A percentile compares a stretch with the other conserved stretches of the same genome.
These are phyloP conservation scores for Solenopsis fugax DNA, from an alignment of 1,140 invertebrate genomes.

Conservation along the genomic window DNA sequence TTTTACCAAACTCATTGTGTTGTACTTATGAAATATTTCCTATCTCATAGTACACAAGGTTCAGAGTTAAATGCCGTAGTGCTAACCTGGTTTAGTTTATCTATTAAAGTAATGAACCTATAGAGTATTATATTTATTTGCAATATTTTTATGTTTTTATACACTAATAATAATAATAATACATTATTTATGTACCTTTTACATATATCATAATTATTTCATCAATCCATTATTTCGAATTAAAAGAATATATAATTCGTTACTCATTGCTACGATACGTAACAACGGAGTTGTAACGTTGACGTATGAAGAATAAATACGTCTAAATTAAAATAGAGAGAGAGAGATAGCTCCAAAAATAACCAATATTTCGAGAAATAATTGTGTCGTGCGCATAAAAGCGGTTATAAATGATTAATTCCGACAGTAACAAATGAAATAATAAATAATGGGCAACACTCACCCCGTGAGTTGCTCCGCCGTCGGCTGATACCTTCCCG, in stretches of 20 bases:
- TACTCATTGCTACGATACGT: neutral
- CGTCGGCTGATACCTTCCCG: neutral
- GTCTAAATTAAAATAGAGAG: neutral
- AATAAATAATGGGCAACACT: neutral
- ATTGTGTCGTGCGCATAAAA: neutral
- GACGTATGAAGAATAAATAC: neutral
- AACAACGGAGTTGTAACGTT: neutral
- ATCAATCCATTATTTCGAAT: neutral
- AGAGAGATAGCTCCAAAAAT: neutral
- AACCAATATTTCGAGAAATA: slow-evolving; percentile 6
- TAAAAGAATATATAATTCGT: neutral
- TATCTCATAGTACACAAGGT: neutral
- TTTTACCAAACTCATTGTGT: neutral
- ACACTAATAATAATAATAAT: too few relatives aligned
- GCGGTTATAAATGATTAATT: slow-evolving; percentile 1
- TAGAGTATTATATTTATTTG: neutral
- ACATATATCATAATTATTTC: neutral
- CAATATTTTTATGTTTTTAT: neutral
- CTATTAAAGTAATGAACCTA: neutral
- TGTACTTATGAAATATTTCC: neutral
- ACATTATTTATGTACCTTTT: neutral
- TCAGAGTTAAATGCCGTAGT: neutral
- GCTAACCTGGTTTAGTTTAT: neutral
- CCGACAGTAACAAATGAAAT: neutral
- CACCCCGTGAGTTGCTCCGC: neutral